These are phyloP conservation scores for Aricia agestis DNA, from an alignment of 1,140 invertebrate species.

Conservation along the genomic window DNA sequence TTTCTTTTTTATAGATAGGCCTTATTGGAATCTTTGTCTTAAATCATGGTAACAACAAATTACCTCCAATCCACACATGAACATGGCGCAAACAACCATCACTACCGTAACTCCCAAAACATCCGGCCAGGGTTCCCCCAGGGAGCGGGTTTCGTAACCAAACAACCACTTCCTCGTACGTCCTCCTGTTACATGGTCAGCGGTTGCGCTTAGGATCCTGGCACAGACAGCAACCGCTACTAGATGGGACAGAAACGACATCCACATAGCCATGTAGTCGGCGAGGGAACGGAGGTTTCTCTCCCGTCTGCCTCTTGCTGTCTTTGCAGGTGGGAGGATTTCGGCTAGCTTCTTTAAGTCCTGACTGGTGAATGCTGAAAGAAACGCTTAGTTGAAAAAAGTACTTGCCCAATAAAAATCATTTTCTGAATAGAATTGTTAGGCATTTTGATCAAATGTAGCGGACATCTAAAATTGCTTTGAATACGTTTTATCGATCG, in stretches of 20 bases:
- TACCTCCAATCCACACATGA: conserved; percentile 83
- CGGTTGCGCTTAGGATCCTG: conserved; percentile 79
- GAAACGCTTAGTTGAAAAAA: conserved; percentile 4
- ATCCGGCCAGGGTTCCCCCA: conserved; percentile 82
- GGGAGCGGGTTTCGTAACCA: conserved; percentile 75
- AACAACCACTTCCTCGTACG: conserved; percentile 77
- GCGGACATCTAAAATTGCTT: no score
- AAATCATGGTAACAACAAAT: conserved; percentile 12
- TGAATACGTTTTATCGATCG: no score
- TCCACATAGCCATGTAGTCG: conserved; percentile 79
- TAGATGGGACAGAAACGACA: conserved; percentile 78
- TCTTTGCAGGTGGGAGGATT: conserved; percentile 57
- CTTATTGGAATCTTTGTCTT: no score
- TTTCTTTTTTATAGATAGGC: no score
- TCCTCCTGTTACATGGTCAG: conserved; percentile 80
- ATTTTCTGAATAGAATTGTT: no score
- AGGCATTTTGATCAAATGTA: no score
- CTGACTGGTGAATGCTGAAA: conserved; percentile 59
- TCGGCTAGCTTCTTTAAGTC: conserved; percentile 59
- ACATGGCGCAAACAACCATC: conserved; percentile 80
- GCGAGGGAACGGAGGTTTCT: conserved; percentile 60
- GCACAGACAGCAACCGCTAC: conserved; percentile 80
- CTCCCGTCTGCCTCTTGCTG: conserved; percentile 57
- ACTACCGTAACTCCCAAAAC: conserved; percentile 81
- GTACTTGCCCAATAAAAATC: background rate